Evolutionary conservation across 2,113 vertebrate species (phyloP).

Genomic region (Morone saxatilis): DNA sequence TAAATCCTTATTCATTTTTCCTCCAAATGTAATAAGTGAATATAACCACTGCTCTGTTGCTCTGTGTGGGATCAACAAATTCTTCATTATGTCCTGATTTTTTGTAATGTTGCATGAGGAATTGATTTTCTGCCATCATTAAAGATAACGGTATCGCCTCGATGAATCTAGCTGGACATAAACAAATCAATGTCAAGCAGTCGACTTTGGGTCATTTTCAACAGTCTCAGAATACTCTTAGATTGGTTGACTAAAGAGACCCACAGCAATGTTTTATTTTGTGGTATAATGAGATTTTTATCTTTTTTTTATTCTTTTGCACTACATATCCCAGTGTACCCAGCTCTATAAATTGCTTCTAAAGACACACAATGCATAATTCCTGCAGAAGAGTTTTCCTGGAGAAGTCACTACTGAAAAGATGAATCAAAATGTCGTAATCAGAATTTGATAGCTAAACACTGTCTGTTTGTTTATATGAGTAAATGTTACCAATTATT

Average conservation of each 20-base stretch:
- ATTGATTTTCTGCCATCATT: constrained; percentile 46
- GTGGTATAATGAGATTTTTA: neutral
- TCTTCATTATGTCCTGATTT: constrained; percentile 13
- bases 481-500: neutral
- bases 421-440: neutral
- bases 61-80: constrained; percentile 13
- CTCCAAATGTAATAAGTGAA: too few species aligned
- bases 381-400: neutral
- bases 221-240: neutral
- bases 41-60: neutral
- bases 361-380: neutral
- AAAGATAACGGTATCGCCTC: constrained; percentile 20
- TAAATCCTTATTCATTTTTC: too few species aligned
- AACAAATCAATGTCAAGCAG: constrained; percentile 46
- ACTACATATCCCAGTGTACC: neutral
- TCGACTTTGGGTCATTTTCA: constrained; percentile 1
- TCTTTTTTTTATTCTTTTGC: neutral
- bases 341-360: neutral
- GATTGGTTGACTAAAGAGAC: neutral
- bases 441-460: neutral
- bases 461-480: neutral
- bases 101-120: constrained; percentile 17
- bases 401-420: neutral
- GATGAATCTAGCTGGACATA: constrained; percentile 9
- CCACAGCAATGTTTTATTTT: neutral